phyloP scores from a whole-genome alignment of 2,797 vertebrate genomes.

The Gadopsis bispinosus region DNA sequence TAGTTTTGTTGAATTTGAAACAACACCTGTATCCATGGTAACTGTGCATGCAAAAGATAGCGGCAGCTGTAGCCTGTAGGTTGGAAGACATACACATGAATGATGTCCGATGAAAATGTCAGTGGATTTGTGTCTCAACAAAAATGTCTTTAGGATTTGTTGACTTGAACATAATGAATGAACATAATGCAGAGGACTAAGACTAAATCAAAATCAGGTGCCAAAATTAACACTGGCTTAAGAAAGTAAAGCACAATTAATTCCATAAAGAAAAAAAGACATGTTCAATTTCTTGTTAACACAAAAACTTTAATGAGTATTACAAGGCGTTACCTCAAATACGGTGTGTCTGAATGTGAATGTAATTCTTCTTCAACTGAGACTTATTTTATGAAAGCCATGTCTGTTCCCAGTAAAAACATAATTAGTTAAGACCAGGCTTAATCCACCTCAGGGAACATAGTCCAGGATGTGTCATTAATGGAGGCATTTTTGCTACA shows the following conservation, averaged over 20 bases:
- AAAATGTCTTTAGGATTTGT: not conserved
- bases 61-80: not conserved
- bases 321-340: not conserved
- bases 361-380: conserved; percentile 10
- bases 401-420: conserved; percentile 51
- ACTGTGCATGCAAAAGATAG: not conserved
- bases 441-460: conserved; percentile 74
- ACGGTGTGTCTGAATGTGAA: conserved; percentile 1
- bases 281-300: not conserved
- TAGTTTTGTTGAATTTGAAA: not conserved
- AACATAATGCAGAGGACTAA: not conserved
- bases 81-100: not conserved
- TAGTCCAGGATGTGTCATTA: conserved; percentile 63
- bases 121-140: too few relatives aligned
- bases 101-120: not conserved
- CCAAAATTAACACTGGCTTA: not conserved
- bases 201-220: not conserved
- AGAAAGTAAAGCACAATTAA: not conserved
- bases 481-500: conserved; percentile 61
- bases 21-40: not conserved
- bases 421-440: conserved; percentile 66
- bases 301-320: not conserved
- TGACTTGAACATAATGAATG: not conserved
- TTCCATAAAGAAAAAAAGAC: not conserved
- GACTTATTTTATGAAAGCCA: conserved; percentile 33